phyloP scores from a whole-genome alignment of 1,140 invertebrate genomes.

The Philopotamus ludificatus region DNA sequence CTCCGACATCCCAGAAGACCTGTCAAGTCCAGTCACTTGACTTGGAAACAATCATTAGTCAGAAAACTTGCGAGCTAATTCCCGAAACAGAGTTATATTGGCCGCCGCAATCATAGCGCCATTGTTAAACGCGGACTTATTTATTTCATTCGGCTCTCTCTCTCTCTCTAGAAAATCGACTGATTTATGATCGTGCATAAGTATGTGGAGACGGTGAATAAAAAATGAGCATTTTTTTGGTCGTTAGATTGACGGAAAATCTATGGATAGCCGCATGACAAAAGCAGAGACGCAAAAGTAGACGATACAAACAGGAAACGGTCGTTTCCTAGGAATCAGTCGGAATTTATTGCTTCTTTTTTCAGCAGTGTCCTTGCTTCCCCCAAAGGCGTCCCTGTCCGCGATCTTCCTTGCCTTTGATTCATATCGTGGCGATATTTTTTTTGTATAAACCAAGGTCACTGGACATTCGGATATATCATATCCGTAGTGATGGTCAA shows the following conservation, averaged over 20 bases:
- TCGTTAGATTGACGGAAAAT: conserved; percentile 30
- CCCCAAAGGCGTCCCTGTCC: too few relatives aligned
- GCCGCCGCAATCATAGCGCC: not conserved
- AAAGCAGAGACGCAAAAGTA: conserved; percentile 27
- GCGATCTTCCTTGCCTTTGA: too few relatives aligned
- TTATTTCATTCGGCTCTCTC: too few relatives aligned
- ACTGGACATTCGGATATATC: too few relatives aligned
- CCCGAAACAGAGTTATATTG: too few relatives aligned
- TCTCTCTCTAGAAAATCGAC: too few relatives aligned
- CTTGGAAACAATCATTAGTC: conserved; percentile 34
- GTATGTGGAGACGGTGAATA: too few relatives aligned
- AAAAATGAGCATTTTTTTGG: conserved; percentile 6
- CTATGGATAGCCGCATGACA: conserved; percentile 11
- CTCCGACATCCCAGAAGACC: conserved; percentile 13
- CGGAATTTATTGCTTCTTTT: conserved; percentile 24
- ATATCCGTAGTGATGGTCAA: too few relatives aligned
- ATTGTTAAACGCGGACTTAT: not conserved
- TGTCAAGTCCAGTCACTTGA: conserved; percentile 34
- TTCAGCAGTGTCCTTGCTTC: not conserved
- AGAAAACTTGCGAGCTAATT: conserved; percentile 8
- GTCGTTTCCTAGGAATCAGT: conserved; percentile 26
- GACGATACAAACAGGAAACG: conserved; percentile 30
- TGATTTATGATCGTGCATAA: too few relatives aligned
- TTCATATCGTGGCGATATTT: too few relatives aligned
- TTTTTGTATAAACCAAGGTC: too few relatives aligned